Percentiles rank a stretch among this genome's conserved stretches.
These are phyloP conservation scores for Pseudotriccus pelzelni DNA, from an alignment of 2,797 vertebrate species.

Conservation along the genomic window DNA sequence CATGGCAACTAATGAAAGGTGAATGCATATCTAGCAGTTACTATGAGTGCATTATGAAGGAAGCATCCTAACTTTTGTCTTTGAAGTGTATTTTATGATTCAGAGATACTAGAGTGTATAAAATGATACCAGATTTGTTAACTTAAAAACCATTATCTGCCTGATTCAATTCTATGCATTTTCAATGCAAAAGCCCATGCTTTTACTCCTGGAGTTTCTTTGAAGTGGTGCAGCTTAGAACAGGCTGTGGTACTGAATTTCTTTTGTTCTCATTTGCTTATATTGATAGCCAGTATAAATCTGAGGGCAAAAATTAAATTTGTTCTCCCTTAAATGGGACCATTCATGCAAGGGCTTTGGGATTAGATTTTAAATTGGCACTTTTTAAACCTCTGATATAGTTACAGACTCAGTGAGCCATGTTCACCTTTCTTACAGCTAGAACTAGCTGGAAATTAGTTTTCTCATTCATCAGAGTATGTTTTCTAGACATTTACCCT, in stretches of 20 bases:
- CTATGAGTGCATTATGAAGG: background rate
- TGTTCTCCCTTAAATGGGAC: conserved; percentile 12
- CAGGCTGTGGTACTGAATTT: background rate
- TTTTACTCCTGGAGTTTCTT: background rate
- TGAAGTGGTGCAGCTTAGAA: background rate
- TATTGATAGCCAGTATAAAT: background rate
- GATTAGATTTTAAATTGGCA: conserved; percentile 49
- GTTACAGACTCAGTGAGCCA: conserved; percentile 7
- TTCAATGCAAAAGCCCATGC: background rate
- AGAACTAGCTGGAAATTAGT: conserved; percentile 8
- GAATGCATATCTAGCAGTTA: background rate
- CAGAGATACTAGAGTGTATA: background rate
- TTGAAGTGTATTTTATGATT: background rate
- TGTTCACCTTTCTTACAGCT: background rate
- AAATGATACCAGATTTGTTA: background rate
- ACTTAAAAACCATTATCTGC: background rate
- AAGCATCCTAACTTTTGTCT: background rate
- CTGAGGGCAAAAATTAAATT: conserved; percentile 7
- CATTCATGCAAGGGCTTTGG: background rate
- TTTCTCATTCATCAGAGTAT: background rate
- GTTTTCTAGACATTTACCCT: conserved; percentile 17
- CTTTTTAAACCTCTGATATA: conserved; percentile 17
- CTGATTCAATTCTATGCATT: background rate
- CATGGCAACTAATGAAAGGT: background rate
- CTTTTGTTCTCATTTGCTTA: background rate